Conservation (phyloP, 2,797 vertebrate genomes). For the Anabas testudineus region DNA sequence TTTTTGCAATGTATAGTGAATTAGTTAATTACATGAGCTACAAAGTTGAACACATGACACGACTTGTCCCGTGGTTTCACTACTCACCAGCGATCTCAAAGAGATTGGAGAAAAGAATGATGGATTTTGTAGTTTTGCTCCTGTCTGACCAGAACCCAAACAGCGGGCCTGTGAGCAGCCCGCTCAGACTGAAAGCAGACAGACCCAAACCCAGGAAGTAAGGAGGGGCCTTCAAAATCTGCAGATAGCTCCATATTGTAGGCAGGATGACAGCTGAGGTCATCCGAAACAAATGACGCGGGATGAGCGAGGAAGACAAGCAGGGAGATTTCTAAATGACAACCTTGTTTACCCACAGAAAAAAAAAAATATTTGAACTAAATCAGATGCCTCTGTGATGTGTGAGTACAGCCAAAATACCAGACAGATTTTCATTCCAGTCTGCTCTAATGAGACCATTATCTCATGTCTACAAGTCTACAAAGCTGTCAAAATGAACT, state of each 20-base stretch:
- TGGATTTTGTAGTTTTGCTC: slow-evolving; percentile 82
- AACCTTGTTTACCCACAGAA: slow-evolving; percentile 27
- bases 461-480: slow-evolving; percentile 33
- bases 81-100: slow-evolving; percentile 89
- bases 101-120: slow-evolving; percentile 87
- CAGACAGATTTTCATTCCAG: slow-evolving; percentile 16
- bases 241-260: slow-evolving; percentile 89
- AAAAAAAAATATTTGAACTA: slow-evolving; percentile 37
- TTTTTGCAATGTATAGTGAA: too few species aligned
- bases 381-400: slow-evolving; percentile 33
- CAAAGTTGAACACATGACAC: too few species aligned
- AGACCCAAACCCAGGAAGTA: slow-evolving; percentile 89
- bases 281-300: slow-evolving; percentile 3
- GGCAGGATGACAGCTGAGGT: slow-evolving; percentile 88
- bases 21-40: too few species aligned
- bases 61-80: slow-evolving; percentile 13
- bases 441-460: slow-evolving; percentile 43
- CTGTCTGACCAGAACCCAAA: slow-evolving; percentile 88
- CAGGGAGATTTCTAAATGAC: slow-evolving; percentile 19
- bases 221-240: slow-evolving; percentile 86
- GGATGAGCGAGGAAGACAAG: slow-evolving; percentile 3
- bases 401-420: slow-evolving; percentile 26
- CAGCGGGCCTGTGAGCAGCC: slow-evolving; percentile 84
- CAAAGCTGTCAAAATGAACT: slow-evolving; percentile 60
- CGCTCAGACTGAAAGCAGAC: slow-evolving; percentile 88